phyloP scores from a whole-genome alignment of 2,797 vertebrate genomes.

The Sebastiscus tertius region DNA sequence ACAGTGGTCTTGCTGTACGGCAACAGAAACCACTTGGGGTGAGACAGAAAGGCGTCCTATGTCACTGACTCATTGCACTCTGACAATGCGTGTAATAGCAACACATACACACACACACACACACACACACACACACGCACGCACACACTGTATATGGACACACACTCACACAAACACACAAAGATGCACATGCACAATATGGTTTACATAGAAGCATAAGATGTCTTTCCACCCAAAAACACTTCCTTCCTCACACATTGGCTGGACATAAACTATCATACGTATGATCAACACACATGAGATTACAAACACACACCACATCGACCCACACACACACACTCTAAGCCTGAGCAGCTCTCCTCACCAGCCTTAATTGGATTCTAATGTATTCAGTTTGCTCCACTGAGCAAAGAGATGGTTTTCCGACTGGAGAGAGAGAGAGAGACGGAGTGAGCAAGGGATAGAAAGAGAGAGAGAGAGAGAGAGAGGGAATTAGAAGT shows the following conservation, averaged over 20 bases:
- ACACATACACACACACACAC: neutral
- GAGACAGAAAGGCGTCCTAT: slow-evolving; percentile 14
- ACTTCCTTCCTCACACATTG: neutral
- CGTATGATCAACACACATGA: slow-evolving; percentile 28
- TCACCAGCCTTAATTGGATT: slow-evolving; percentile 79
- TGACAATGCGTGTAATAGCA: neutral
- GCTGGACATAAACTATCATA: slow-evolving; percentile 19
- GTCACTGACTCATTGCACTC: slow-evolving; percentile 11
- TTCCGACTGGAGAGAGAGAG: slow-evolving; percentile 37
- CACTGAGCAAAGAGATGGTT: slow-evolving; percentile 73
- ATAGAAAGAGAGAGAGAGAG: neutral
- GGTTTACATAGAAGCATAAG: neutral
- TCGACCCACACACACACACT: slow-evolving; percentile 32
- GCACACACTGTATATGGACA: neutral
- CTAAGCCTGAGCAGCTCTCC: slow-evolving; percentile 60
- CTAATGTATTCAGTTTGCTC: slow-evolving; percentile 81
- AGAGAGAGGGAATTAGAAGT: slow-evolving; percentile 11
- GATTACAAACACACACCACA: slow-evolving; percentile 13
- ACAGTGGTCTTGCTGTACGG: slow-evolving; percentile 32
- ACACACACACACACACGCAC: neutral
- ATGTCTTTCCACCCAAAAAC: neutral
- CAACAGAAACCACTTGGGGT: slow-evolving; percentile 29
- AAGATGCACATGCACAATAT: neutral
- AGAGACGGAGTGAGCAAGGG: neutral
- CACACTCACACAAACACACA: neutral